phyloP scores from a whole-genome alignment of 92 coral and sea anemone genomes.

The Siderastrea radians region DNA sequence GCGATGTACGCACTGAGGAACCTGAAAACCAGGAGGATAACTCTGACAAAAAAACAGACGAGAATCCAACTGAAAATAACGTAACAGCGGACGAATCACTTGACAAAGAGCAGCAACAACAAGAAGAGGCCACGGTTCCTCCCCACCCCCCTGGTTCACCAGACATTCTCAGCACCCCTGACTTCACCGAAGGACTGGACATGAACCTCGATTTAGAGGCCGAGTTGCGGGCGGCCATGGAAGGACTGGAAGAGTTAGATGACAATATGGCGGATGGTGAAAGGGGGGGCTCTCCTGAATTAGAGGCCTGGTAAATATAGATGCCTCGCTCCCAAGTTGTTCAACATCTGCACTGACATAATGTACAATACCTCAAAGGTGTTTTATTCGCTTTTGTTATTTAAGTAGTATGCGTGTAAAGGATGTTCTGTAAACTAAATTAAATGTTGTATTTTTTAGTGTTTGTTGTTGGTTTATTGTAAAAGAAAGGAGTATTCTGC shows the following conservation, averaged over 20 bases:
- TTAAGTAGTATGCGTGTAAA: background rate
- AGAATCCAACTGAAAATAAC: background rate
- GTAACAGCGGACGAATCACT: background rate
- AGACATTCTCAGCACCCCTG: slow-evolving; percentile 67
- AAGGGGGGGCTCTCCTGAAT: slow-evolving; percentile 23
- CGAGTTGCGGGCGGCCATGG: slow-evolving; percentile 85
- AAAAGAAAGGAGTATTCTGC: background rate
- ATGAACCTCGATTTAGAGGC: slow-evolving; percentile 79
- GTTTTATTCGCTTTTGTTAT: background rate
- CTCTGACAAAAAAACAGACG: slow-evolving; percentile 19
- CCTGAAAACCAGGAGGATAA: background rate
- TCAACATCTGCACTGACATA: background rate
- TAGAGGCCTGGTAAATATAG: slow-evolving; percentile 26
- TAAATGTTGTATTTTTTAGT: background rate
- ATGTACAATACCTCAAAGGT: background rate
- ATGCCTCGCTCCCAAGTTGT: background rate
- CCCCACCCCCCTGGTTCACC: slow-evolving; percentile 85
- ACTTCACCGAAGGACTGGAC: slow-evolving; percentile 88
- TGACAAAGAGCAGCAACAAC: background rate
- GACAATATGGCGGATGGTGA: slow-evolving; percentile 7
- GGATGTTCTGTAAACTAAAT: background rate
- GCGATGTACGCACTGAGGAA: background rate
- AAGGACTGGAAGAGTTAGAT: slow-evolving; percentile 76
- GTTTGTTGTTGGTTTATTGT: background rate
- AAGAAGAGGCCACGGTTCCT: slow-evolving; percentile 14